phyloP scores from a whole-genome alignment of 2,888 invertebrate genomes.

The Orchesellides sinensis region DNA sequence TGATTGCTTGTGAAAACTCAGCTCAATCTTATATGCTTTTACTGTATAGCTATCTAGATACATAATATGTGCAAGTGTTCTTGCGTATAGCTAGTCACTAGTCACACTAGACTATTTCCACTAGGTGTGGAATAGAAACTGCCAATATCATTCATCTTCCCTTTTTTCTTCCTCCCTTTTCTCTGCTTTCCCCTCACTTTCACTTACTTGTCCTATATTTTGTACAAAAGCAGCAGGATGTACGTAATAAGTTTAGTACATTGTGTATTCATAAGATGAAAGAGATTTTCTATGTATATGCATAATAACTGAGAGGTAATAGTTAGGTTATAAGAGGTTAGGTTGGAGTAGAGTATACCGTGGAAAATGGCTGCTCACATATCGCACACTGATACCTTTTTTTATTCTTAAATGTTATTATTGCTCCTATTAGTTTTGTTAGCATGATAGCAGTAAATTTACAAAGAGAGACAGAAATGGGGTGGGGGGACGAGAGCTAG shows the following conservation, averaged over 20 bases:
- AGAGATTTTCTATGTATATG: not conserved
- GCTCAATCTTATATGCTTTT: not conserved
- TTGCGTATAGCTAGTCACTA: not conserved
- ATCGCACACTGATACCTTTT: not conserved
- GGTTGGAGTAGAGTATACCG: not conserved
- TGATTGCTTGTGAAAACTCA: constrained; percentile 39
- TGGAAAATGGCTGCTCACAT: not conserved
- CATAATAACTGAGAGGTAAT: not conserved
- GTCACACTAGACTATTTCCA: too few species aligned
- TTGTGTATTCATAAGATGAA: constrained; percentile 9
- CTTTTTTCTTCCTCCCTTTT: not conserved
- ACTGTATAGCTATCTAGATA: too few species aligned
- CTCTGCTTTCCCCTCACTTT: not conserved
- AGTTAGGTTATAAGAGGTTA: too few species aligned
- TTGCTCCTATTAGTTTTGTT: constrained; percentile 19
- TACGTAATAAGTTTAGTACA: not conserved
- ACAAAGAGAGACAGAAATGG: not conserved
- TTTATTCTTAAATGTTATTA: not conserved
- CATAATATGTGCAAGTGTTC: not conserved
- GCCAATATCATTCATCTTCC: constrained; percentile 62
- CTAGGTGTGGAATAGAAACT: constrained; percentile 12
- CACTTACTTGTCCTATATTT: not conserved
- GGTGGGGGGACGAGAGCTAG: not conserved
- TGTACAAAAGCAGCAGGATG: not conserved
- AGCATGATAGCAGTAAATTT: not conserved